A percentile compares a stretch with the other conserved stretches of the same genome.
Conservation (phyloP, 1,140 invertebrate species). For the Nebria ingens region DNA sequence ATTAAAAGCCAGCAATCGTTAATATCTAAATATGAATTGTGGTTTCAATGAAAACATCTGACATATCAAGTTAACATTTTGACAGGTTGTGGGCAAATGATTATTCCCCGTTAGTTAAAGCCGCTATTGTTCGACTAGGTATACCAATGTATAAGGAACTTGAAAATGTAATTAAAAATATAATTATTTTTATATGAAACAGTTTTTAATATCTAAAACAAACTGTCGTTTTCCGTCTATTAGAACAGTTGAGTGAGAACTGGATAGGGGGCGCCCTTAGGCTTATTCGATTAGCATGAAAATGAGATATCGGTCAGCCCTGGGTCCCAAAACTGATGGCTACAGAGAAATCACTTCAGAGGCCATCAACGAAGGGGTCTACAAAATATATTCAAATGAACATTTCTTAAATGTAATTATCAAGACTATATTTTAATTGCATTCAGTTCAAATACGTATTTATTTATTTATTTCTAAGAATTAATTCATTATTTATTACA, state of each 20-base stretch:
- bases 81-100: no score
- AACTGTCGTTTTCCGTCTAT: conserved; percentile 1
- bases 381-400: no score
- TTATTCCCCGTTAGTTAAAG: no score
- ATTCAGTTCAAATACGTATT: not conserved
- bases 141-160: no score
- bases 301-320: conserved; percentile 5
- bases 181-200: conserved; percentile 4
- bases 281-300: conserved; percentile 8
- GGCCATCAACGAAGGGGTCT: no score
- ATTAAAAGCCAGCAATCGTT: no score
- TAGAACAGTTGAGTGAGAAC: not conserved
- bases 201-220: conserved; percentile 4
- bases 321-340: not conserved
- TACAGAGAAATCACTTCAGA: not conserved
- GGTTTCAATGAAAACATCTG: no score
- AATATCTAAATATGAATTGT: no score
- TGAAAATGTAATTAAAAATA: conserved; percentile 9
- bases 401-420: no score
- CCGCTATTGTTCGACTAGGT: no score
- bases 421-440: no score
- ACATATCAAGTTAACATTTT: no score
- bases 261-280: not conserved
- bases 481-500: not conserved
- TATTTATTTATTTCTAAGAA: not conserved